Base-by-base conservation (phyloP, 2,888 invertebrate genomes). In the Dolichomitus sp. region DNA sequence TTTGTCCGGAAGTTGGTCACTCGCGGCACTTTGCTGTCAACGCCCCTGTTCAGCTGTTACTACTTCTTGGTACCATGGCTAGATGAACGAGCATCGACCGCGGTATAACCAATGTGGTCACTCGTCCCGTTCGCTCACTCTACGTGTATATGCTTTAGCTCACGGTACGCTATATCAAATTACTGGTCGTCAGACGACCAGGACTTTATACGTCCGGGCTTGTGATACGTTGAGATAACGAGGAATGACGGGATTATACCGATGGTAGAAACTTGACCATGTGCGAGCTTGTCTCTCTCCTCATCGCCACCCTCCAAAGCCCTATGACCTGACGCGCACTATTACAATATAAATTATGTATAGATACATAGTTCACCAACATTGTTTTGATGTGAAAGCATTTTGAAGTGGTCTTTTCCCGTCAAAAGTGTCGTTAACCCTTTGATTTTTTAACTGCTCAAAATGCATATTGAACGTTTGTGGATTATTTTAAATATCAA, bases 171-270 rank as follows among this genome's bases (percentile, higher is more conserved):
- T 50, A 40, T 77, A 61, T 70, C 61, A 23, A 70, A 70, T 78
- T 78, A 65, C 54, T 23, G 30, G 42, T 59, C 63, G 70, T 70
- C 63, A 63, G 19, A 70, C 27, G 54, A 42, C 14, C 17, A 70
- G 52, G 37, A 65, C 63, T 72, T 78, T 37, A 33, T 59, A 48
- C 57, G 54, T 48, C 45, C 52, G 33, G 23, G 66, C 19, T 14
- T 23, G 63, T 12, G 76, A 77, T 77, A 70, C 63, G 63, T 50
- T 52, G 61, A 61, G 77, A 77, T 77, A 77, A 77, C 70, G 61
- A 68, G 61, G 50, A 40, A 69, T 40, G 52, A 63, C 77, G 42
- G 37, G 37, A 54, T 30, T n/a, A 23, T 54, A 19, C 9, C 27
- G 54, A 23, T 27, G 54, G 5, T 54, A 12, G 12, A 27, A 23